Evolutionary conservation across 2,888 invertebrate species (phyloP).

Genomic region (Parnassius glacialis): DNA sequence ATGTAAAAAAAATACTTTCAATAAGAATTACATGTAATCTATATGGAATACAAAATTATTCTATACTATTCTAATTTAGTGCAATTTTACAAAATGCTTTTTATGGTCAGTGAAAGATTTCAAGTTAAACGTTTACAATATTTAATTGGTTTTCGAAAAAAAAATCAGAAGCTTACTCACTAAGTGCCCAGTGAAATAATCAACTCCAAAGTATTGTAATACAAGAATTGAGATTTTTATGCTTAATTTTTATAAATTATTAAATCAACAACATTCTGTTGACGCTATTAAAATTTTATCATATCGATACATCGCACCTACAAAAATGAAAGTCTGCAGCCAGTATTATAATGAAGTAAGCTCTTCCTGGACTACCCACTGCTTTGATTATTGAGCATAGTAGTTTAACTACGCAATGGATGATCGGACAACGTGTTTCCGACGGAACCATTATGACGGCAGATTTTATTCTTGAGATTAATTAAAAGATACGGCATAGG

Average conservation of each 20-base stretch:
- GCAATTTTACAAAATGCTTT: no score
- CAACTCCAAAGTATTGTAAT: no score
- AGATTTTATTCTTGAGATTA: constrained; percentile 74
- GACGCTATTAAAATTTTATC: constrained; percentile 5
- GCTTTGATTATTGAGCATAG: constrained; percentile 37
- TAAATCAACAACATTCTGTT: not conserved
- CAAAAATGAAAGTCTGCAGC: constrained; percentile 24
- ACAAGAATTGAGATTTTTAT: no score
- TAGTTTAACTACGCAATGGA: constrained; percentile 47
- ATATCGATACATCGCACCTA: constrained; percentile 7
- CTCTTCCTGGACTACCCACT: constrained; percentile 30
- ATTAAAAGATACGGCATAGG: constrained; percentile 70
- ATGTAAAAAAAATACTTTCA: no score
- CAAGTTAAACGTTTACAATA: no score
- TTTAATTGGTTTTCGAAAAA: no score
- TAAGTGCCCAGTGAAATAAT: no score
- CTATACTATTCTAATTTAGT: no score
- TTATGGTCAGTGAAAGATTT: no score
- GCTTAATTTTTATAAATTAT: not conserved
- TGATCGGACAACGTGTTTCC: constrained; percentile 46
- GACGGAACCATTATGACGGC: constrained; percentile 61
- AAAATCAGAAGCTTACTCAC: no score
- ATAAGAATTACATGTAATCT: no score
- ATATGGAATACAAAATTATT: no score
- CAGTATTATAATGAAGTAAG: constrained; percentile 25